Percentiles rank a stretch among this genome's conserved stretches.
phyloP scores from a whole-genome alignment of 2,888 invertebrate genomes.

The Platycheirus rosarum region DNA sequence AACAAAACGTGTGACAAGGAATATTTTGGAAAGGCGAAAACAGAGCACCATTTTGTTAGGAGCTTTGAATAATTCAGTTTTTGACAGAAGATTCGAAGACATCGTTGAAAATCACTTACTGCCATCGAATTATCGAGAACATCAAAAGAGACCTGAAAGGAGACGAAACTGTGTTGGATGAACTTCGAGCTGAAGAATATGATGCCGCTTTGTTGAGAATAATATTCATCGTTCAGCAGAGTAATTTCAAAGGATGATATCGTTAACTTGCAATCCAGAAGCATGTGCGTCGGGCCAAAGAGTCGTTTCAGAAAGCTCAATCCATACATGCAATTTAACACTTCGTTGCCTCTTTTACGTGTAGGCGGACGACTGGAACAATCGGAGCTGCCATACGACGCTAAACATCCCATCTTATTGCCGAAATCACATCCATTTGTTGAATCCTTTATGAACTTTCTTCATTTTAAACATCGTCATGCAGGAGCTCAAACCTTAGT shows the following conservation, averaged over 20 bases:
- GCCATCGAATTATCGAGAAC: conserved; percentile 28
- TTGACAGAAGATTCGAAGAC: not conserved
- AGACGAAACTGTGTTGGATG: conserved; percentile 2
- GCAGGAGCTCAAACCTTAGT: conserved; percentile 53
- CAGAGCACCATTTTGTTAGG: conserved; percentile 5
- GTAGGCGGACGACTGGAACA: conserved; percentile 76
- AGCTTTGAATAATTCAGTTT: not conserved
- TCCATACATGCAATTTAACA: conserved; percentile 70
- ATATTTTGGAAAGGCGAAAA: conserved; percentile 14
- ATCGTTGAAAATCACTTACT: conserved; percentile 23
- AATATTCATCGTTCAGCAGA: conserved; percentile 22
- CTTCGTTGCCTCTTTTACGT: conserved; percentile 48
- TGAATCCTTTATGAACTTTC: conserved; percentile 19
- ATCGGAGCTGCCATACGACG: conserved; percentile 69
- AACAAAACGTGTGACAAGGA: not conserved
- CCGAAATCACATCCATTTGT: conserved; percentile 70
- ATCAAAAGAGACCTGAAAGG: not conserved
- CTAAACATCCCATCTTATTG: conserved; percentile 76
- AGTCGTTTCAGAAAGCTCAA: conserved; percentile 44
- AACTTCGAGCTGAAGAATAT: conserved; percentile 22
- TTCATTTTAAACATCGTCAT: conserved; percentile 43
- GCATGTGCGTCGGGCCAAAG: not conserved
- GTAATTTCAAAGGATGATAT: conserved; percentile 18
- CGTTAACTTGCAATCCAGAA: not conserved
- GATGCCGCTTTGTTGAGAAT: conserved; percentile 36